Evolutionary conservation across 2,888 invertebrate species (phyloP).

Genomic region (Agriopis aurantiaria): DNA sequence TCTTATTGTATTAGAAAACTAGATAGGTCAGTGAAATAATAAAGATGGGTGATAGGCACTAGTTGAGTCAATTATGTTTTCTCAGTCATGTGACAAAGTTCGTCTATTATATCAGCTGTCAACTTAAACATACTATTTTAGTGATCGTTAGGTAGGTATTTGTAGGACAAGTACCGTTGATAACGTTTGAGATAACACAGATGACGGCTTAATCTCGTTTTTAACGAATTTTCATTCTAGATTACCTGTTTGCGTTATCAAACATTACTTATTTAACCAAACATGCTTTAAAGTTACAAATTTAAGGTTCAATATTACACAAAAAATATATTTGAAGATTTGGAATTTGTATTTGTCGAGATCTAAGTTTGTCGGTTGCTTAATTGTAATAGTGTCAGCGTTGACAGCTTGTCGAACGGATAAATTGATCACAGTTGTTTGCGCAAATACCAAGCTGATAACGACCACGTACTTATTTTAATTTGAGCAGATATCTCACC

Average conservation of each 20-base stretch:
- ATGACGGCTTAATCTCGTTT: conserved; percentile 84
- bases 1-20: neutral
- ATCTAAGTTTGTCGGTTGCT: conserved; percentile 77
- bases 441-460: conserved; percentile 82
- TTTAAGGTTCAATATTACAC: conserved; percentile 19
- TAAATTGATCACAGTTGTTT: conserved; percentile 84
- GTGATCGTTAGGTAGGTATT: conserved; percentile 69
- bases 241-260: conserved; percentile 61
- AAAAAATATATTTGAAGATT: conserved; percentile 32
- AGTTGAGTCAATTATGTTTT: conserved; percentile 5
- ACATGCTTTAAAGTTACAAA: conserved; percentile 47
- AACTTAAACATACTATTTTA: conserved; percentile 72
- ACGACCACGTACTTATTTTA: conserved; percentile 80
- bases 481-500: conserved; percentile 67
- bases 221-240: conserved; percentile 81
- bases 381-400: conserved; percentile 83
- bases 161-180: conserved; percentile 71
- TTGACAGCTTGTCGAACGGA: conserved; percentile 82
- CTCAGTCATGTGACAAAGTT: conserved; percentile 64
- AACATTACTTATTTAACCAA: conserved; percentile 27
- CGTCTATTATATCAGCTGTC: conserved; percentile 71
- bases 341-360: conserved; percentile 68
- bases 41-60: neutral
- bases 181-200: conserved; percentile 78
- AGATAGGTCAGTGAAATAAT: neutral